A percentile compares a stretch with the other conserved stretches of the same genome.
phyloP scores from a whole-genome alignment of 2,113 vertebrate species.

The Aegotheles bennettii region DNA sequence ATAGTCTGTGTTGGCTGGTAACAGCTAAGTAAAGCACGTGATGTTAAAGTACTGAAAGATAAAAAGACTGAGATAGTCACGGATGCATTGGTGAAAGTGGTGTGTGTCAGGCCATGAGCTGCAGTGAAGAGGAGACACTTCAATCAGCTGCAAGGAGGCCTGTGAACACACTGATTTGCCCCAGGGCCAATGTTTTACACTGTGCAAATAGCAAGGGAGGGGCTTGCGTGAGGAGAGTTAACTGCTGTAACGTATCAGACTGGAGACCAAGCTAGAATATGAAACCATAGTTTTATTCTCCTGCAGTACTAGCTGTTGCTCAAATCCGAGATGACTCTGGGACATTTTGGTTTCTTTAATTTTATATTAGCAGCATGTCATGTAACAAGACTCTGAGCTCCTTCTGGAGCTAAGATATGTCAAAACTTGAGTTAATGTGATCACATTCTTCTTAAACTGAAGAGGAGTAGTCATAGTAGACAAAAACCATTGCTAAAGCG shows the following conservation, averaged over 20 bases:
- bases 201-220: background rate
- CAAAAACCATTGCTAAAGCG: no score
- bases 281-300: background rate
- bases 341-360: background rate
- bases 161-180: background rate
- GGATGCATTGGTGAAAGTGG: background rate
- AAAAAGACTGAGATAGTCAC: background rate
- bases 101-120: background rate
- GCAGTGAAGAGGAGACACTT: background rate
- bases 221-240: background rate
- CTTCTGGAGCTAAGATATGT: background rate
- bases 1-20: background rate
- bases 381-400: background rate
- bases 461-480: background rate
- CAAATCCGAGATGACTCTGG: background rate
- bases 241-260: rapidly evolving
- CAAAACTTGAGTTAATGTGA: background rate
- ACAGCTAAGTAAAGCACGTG: rapidly evolving
- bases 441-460: background rate
- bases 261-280: background rate
- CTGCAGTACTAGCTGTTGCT: background rate
- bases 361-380: background rate
- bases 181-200: background rate
- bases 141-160: background rate
- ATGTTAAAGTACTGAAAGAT: background rate